Base-by-base conservation (phyloP, 2,888 invertebrate genomes). In the Erannis defoliaria region DNA sequence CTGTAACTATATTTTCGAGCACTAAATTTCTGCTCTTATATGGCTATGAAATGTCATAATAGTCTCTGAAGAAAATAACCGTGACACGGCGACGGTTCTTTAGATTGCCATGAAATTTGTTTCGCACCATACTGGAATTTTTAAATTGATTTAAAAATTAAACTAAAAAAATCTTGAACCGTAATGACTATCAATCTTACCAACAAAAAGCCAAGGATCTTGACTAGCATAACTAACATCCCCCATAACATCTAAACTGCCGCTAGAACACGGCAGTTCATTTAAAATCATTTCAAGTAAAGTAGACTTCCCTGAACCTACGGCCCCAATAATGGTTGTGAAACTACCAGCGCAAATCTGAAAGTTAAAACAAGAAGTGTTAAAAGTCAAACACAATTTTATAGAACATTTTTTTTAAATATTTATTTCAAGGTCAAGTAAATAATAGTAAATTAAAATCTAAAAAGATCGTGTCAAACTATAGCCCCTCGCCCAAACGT, bases 181-280 rank as follows among this genome's bases (percentile, higher is more conserved):
- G 8, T 35, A 12, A 10, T 8, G n/a, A 21, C 5, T n/a, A n/a
- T 1, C 5, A 6, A 29, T 29, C 88, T 72, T 74, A 90, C 92
- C 95, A 90, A 76, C 94, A 74, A 96, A 96, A 6, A 96, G 89
- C 98, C 98, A 98, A 0, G 98, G 95, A 72, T 97, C 96, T 78
- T 98, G 97, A 37, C 96, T 94, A 0, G 96, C 96, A 77, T 98
- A 98, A 23, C 95, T 95, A 0, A 96, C 79, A 48, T 87, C 90
- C 3, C 98, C 98, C 21, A 90, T 88, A 0, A 96, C 90, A 16
- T 90, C 82, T 14, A 94, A 78, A 21, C 75, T 94, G 74, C 98
- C 98, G 19, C 84, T 80, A 1, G 86, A 84, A 35, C 96, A 88
- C 0, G 96, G 96, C 31, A 98, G 86, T 85, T 98, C 98, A 48